Evolutionary conservation across 2,113 vertebrate species (phyloP).

Genomic region (Podocnemis expansa): DNA sequence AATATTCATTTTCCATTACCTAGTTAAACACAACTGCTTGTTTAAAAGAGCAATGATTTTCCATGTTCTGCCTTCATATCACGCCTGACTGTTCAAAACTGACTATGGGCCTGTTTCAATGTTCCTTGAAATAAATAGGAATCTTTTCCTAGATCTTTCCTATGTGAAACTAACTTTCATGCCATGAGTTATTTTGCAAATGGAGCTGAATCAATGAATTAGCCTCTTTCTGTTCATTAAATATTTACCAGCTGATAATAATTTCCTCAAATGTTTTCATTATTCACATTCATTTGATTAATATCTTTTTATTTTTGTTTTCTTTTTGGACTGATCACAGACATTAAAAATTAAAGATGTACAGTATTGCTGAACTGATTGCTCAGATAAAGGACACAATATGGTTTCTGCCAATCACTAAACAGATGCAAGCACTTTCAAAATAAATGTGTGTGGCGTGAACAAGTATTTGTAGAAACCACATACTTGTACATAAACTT

Average conservation of each 20-base stretch:
- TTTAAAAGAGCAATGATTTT: not conserved
- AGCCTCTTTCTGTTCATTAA: not conserved
- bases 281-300: not conserved
- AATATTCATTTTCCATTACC: not conserved
- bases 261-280: not conserved
- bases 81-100: not conserved
- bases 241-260: not conserved
- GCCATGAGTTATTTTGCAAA: not conserved
- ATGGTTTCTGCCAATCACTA: not conserved
- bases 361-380: too few species aligned
- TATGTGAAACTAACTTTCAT: not conserved
- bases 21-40: not conserved
- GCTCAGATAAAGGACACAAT: not conserved
- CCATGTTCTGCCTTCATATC: not conserved
- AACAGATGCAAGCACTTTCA: not conserved
- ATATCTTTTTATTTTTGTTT: not conserved
- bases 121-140: not conserved
- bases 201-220: not conserved
- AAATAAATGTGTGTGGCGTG: fast-evolving
- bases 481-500: not conserved
- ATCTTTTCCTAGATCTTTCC: not conserved
- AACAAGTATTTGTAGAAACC: not conserved
- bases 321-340: not conserved
- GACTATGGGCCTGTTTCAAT: fast-evolving
- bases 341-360: not conserved